These are phyloP conservation scores for Amaurobius ferox DNA, from an alignment of 2,888 invertebrate species.

Conservation along the genomic window DNA sequence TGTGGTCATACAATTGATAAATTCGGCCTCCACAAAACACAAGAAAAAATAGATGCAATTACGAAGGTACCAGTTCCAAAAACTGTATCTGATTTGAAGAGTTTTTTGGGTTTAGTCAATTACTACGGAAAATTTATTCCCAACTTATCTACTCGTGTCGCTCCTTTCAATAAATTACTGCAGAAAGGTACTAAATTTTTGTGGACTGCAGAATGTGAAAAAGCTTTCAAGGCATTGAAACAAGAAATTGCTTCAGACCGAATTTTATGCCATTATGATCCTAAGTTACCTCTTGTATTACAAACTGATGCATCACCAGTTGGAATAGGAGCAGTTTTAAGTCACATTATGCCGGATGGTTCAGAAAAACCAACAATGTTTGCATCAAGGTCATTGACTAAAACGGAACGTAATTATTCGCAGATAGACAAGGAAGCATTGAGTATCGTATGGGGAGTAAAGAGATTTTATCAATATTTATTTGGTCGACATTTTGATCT, in stretches of 20 bases:
- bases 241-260: conserved; percentile 39
- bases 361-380: conserved; percentile 75
- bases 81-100: conserved; percentile 54
- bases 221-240: conserved; percentile 44
- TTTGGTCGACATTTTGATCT: conserved; percentile 76
- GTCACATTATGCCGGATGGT: conserved; percentile 76
- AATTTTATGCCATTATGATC: conserved; percentile 75
- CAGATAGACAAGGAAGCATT: too few species aligned
- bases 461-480: conserved; percentile 76
- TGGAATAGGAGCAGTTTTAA: conserved; percentile 76
- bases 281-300: conserved; percentile 74
- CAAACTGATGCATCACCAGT: conserved; percentile 76
- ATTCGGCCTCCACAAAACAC: conserved; percentile 47
- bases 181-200: conserved; percentile 39
- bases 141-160: conserved; percentile 45
- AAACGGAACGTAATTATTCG: too few species aligned
- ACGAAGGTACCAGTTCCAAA: conserved; percentile 41
- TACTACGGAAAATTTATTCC: conserved; percentile 48
- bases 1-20: conserved; percentile 52
- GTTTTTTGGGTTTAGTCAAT: conserved; percentile 46
- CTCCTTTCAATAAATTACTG: conserved; percentile 42
- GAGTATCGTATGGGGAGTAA: conserved; percentile 75
- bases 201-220: conserved; percentile 46
- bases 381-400: neutral
- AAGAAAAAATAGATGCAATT: conserved; percentile 43